Base-by-base conservation (phyloP, 1,140 invertebrate species). In the Drosophila funebris region DNA sequence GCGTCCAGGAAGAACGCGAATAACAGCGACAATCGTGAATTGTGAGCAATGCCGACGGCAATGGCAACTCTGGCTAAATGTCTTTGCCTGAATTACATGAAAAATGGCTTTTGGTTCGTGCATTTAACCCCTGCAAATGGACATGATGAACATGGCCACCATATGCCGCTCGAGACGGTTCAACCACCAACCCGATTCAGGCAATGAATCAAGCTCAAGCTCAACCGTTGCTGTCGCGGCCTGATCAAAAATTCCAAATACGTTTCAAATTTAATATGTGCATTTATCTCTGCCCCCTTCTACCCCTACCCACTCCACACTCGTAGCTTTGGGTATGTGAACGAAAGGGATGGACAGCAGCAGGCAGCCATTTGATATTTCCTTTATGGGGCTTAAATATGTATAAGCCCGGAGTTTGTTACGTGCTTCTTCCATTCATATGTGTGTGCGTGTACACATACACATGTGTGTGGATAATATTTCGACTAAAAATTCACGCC, bases 261-360 rank as follows among this genome's bases (percentile, higher is more conserved):
- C 85, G 87, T 90, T 90, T 90, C 81, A 87, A 90, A 87, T 89
- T 87, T 87, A 87, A 87, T 87, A 87, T 87, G 84, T 85, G 83
- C 77, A 82, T 85, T 85, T 85, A 87, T 83, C 78, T 69, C 48
- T 18, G 43, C 31, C 53, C 54, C 79, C 61, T 54, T 54, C 39
- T 5, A 24, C 22, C 22, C 20, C 14, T 14, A 11, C 18, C 20
- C 20, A 4, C 22, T 24, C 48, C 13, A 3, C 44, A 14, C 24
- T 31, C 14, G 7, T 16, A 50, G 46, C 24, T 2, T 44, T 9
- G 37, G 11, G 4, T 9, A 43, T 24, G 29, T 7, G 54, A 41
- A 46, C n/a, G 36, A 63, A 60, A 44, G 66, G 48, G 72, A 73
- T 68, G 64, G 62, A 50, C n/a, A 37, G 50, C 52, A 48, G 41